These are phyloP conservation scores for Aphelinus certus DNA, from an alignment of 1,140 invertebrate species.

Conservation along the genomic window DNA sequence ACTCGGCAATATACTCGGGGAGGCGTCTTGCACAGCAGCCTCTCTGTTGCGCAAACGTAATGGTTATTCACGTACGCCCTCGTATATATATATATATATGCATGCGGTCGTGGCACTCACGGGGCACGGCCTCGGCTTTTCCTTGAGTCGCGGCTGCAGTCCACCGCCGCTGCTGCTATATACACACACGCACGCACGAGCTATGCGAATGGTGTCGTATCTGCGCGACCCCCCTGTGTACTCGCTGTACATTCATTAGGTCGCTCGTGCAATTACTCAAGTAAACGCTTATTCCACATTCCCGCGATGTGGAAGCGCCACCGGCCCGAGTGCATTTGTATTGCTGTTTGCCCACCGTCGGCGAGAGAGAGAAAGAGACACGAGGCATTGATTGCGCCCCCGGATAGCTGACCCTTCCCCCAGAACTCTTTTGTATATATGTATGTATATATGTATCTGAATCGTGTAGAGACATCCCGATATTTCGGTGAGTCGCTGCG, in stretches of 20 bases:
- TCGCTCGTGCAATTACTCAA: conserved; percentile 27
- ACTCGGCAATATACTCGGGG: too few relatives aligned
- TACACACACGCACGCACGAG: too few relatives aligned
- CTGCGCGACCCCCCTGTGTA: neutral
- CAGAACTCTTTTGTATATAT: too few relatives aligned
- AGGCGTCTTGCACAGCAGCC: too few relatives aligned
- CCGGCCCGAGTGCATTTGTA: neutral
- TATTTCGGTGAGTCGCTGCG: too few relatives aligned
- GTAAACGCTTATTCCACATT: conserved; percentile 28
- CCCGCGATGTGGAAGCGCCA: conserved; percentile 5
- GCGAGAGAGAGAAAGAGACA: neutral
- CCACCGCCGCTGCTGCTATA: too few relatives aligned
- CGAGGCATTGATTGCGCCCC: neutral
- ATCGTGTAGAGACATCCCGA: too few relatives aligned
- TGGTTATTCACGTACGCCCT: conserved; percentile 23
- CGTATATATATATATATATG: neutral
- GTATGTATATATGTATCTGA: too few relatives aligned
- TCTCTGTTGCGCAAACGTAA: neutral
- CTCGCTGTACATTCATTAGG: conserved; percentile 27
- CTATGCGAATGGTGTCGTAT: neutral
- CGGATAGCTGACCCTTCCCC: neutral
- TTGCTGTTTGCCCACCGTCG: neutral
- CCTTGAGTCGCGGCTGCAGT: too few relatives aligned
- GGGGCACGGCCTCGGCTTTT: too few relatives aligned
- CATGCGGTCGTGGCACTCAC: neutral